Conservation (phyloP, 2,888 invertebrate genomes). For the Nephrotoma guestfalica region DNA sequence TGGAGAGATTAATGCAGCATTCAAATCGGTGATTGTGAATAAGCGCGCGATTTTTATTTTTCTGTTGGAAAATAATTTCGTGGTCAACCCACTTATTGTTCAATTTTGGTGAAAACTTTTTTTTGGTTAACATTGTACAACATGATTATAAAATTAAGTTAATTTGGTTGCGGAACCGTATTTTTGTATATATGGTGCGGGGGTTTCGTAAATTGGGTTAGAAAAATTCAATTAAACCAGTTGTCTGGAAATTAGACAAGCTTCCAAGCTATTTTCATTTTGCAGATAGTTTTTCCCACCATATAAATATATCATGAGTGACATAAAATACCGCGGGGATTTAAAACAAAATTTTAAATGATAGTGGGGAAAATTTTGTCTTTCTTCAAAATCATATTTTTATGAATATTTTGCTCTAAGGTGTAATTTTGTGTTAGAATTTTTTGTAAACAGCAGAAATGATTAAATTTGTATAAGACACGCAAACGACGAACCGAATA, state of each 20-base stretch:
- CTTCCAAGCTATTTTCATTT: background rate
- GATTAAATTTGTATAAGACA: background rate
- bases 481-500: background rate
- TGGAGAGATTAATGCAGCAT: background rate
- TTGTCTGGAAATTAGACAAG: background rate
- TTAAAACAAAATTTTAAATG: background rate
- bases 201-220: background rate
- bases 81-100: background rate
- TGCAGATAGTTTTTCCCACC: background rate
- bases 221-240: background rate
- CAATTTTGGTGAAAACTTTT: background rate
- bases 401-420: background rate
- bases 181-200: background rate
- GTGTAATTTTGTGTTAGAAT: background rate
- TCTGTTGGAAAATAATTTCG: background rate
- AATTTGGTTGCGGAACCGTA: background rate
- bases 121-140: background rate
- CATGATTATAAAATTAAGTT: background rate
- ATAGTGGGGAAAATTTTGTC: background rate
- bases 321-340: background rate
- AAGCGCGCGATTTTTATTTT: background rate
- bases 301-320: background rate
- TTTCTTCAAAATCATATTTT: background rate
- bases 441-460: background rate
- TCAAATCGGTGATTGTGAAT: background rate